A percentile compares a stretch with the other conserved stretches of the same genome.
Evolutionary conservation across 2,888 invertebrate genomes (phyloP).

Genomic region (Stenoptilia bipunctidactyla): DNA sequence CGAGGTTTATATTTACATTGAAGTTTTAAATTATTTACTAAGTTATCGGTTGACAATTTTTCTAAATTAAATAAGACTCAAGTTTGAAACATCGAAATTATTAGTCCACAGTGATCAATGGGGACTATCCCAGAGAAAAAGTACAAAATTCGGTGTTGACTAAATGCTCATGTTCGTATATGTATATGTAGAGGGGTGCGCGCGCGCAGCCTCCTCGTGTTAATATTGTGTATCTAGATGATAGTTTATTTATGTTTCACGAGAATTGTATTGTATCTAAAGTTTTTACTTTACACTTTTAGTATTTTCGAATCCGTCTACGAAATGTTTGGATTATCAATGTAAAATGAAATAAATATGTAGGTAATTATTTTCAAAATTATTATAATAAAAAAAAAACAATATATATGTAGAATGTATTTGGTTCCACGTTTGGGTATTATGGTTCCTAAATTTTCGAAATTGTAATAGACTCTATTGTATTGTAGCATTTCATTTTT

Average conservation of each 20-base stretch:
- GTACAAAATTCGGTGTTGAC: conserved; percentile 71
- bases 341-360: conserved; percentile 50
- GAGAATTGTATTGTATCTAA: conserved; percentile 39
- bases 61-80: conserved; percentile 62
- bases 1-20: conserved; percentile 31
- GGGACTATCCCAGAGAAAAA: conserved; percentile 58
- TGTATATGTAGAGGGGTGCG: conserved; percentile 58
- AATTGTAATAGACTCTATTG: conserved; percentile 71
- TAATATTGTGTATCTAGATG: conserved; percentile 50
- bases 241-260: conserved; percentile 58
- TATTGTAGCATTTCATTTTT: conserved; percentile 65
- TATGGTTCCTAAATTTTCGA: conserved; percentile 72
- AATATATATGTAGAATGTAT: conserved; percentile 55
- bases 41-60: conserved; percentile 65
- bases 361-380: conserved; percentile 67
- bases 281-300: conserved; percentile 52
- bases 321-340: conserved; percentile 58
- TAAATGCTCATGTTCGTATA: conserved; percentile 59
- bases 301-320: conserved; percentile 66
- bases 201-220: conserved; percentile 42
- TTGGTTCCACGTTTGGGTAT: conserved; percentile 69
- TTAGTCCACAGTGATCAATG: conserved; percentile 66
- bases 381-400: conserved; percentile 51
- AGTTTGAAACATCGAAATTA: conserved; percentile 66
- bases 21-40: conserved; percentile 37